Evolutionary conservation across 2,797 vertebrate species (phyloP).

Genomic region (Sebastes trivittatus): DNA sequence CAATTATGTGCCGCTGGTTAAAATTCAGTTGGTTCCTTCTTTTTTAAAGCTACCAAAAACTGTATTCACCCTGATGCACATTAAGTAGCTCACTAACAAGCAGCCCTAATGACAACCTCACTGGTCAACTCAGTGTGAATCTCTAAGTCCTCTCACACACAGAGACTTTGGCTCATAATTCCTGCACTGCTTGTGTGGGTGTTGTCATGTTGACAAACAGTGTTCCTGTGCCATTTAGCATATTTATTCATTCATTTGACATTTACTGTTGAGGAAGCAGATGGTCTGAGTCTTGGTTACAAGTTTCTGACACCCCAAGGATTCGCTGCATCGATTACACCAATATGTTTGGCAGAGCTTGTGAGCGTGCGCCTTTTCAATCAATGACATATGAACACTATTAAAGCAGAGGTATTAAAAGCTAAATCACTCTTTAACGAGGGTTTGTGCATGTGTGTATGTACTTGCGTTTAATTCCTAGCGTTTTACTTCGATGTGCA

Average conservation of each 20-base stretch:
- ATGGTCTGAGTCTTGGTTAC: slow-evolving; percentile 72
- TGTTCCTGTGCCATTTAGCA: slow-evolving; percentile 60
- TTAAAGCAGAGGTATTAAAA: slow-evolving; percentile 62
- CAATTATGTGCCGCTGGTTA: background rate
- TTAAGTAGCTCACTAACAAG: background rate
- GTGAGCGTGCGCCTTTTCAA: slow-evolving; percentile 42
- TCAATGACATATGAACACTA: slow-evolving; percentile 62
- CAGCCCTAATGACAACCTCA: background rate
- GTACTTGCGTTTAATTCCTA: slow-evolving; percentile 14
- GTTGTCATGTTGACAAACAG: slow-evolving; percentile 68
- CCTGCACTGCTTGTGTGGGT: slow-evolving; percentile 35
- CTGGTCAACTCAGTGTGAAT: slow-evolving; percentile 23
- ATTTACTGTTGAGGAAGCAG: slow-evolving; percentile 72
- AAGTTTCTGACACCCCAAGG: slow-evolving; percentile 75
- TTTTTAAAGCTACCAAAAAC: background rate
- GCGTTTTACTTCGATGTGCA: slow-evolving; percentile 22
- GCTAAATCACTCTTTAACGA: slow-evolving; percentile 63
- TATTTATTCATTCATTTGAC: slow-evolving; percentile 70
- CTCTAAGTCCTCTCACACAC: background rate
- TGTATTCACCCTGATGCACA: background rate
- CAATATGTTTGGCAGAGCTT: slow-evolving; percentile 53
- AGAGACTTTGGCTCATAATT: slow-evolving; percentile 18
- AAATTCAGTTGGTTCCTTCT: background rate
- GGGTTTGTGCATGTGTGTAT: slow-evolving; percentile 40
- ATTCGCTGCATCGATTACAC: slow-evolving; percentile 65